A percentile compares a stretch with the other conserved stretches of the same genome.
phyloP scores from a whole-genome alignment of 2,113 vertebrate genomes.

The Syngnathus floridae region DNA sequence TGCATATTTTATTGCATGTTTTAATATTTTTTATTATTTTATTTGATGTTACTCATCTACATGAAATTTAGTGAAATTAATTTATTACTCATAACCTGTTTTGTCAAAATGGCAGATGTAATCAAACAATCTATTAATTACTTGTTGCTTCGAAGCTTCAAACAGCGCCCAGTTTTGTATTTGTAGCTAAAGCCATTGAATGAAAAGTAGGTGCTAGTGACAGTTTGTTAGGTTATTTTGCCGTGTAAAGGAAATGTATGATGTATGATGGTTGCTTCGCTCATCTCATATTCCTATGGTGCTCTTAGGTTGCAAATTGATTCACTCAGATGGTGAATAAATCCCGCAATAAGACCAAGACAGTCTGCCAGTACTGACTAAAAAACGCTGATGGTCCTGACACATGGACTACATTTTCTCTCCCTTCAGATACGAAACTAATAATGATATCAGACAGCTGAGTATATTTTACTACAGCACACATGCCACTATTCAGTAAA shows the following conservation, averaged over 20 bases:
- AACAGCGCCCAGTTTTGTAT: not conserved
- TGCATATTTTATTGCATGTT: no score
- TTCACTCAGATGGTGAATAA: not conserved
- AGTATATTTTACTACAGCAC: conserved; percentile 22
- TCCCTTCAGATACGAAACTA: not conserved
- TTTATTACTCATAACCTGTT: not conserved
- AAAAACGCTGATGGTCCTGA: not conserved
- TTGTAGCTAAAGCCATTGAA: not conserved
- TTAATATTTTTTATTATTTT: no score
- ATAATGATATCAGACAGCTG: conserved; percentile 21
- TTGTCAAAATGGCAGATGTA: not conserved
- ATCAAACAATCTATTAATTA: not conserved
- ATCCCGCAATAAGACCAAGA: not conserved
- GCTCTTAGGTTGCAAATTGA: conserved; percentile 1
- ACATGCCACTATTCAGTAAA: conserved; percentile 8
- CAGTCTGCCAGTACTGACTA: not conserved
- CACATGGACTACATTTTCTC: conserved; percentile 3
- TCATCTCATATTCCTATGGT: no score
- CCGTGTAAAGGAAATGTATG: not conserved
- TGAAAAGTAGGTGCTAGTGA: not conserved
- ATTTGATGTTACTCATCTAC: no score
- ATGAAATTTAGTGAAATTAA: no score
- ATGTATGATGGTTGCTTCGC: not conserved
- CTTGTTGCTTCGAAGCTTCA: no score
- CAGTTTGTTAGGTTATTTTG: not conserved